phyloP scores from a whole-genome alignment of 2,113 vertebrate genomes.

The Siniperca chuatsi region DNA sequence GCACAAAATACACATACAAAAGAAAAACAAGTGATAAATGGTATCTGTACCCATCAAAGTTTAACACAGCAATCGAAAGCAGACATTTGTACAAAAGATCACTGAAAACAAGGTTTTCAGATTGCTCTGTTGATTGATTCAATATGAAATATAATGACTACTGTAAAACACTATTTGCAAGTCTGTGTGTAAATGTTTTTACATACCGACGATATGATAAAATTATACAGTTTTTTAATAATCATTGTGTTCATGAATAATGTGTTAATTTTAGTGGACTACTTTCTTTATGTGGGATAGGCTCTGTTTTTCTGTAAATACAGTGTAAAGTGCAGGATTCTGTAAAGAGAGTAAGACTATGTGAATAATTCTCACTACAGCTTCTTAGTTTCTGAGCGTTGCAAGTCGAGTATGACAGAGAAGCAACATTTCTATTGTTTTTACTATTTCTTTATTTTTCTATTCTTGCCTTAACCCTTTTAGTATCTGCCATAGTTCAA shows the following conservation, averaged over 20 bases:
- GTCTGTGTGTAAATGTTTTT: constrained; percentile 80
- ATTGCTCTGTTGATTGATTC: constrained; percentile 65
- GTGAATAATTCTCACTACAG: constrained; percentile 73
- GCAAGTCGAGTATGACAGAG: constrained; percentile 52
- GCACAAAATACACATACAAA: constrained; percentile 28
- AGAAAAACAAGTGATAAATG: constrained; percentile 43
- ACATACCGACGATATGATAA: constrained; percentile 71
- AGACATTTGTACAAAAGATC: constrained; percentile 72
- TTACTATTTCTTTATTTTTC: constrained; percentile 77
- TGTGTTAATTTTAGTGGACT: constrained; percentile 63
- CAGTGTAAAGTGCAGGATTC: constrained; percentile 69
- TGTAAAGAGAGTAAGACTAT: constrained; percentile 77
- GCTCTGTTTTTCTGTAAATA: constrained; percentile 79
- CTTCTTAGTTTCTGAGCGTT: constrained; percentile 69
- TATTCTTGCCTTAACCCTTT: constrained; percentile 83
- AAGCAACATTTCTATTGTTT: constrained; percentile 79
- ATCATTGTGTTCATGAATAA: constrained; percentile 71
- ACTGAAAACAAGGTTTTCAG: constrained; percentile 54
- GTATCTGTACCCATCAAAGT: constrained; percentile 40
- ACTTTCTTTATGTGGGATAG: constrained; percentile 55
- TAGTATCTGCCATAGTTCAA: constrained; percentile 60
- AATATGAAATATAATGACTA: constrained; percentile 62
- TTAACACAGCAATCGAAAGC: constrained; percentile 47
- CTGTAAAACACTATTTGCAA: constrained; percentile 70
- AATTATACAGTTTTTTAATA: constrained; percentile 72